Evolutionary conservation across 2,888 invertebrate genomes (phyloP), one percentile per base, ranked within the genome.

Genomic region (Hydraecia micacea): DNA sequence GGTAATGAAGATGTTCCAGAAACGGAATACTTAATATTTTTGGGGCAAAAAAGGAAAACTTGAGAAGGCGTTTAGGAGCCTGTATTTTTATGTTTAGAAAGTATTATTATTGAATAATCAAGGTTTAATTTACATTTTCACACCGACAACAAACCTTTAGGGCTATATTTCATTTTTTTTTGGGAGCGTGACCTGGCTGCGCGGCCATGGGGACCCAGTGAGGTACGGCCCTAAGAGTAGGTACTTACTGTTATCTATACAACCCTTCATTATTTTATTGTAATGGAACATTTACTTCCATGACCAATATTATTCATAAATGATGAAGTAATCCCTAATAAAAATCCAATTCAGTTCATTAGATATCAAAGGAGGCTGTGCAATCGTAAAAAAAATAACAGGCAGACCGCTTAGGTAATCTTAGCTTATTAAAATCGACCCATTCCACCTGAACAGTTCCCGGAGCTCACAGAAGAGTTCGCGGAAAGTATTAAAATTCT

Each of bases 401-500:
- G 42, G 28, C 74, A 63, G 52, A 66, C 74, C 62, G 15, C 68
- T 25, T 42, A 78, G 65, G 62, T 76, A 71, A 79, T 52, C 75
- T 74, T 32, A 65, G 70, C 71, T 76, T 88, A 84, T 86, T 84
- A 79, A 87, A 84, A 77, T 71, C 79, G 72, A 67, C 18, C 72
- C 63, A 62, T 83, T 79, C 66, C 73, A n/a, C 52, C 25, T 55
- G 73, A 86, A 82, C 81, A 72, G 77, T 81, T 80, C 36, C 46
- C 69, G 13, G 46, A 62, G 42, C 62, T 78, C 69, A 80, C 86
- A 86, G 85, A 87, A 79, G 83, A 92, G 85, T 90, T 91, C 79
- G 85, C 74, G 84, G 89, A 91, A 92, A 93, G 92, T 92, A 92
- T 90, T 89, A 91, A 93, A 93, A 90, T 92, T 92, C 89, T 89